Base-by-base conservation (phyloP, 2,113 vertebrate species). In the Corapipo altera region DNA sequence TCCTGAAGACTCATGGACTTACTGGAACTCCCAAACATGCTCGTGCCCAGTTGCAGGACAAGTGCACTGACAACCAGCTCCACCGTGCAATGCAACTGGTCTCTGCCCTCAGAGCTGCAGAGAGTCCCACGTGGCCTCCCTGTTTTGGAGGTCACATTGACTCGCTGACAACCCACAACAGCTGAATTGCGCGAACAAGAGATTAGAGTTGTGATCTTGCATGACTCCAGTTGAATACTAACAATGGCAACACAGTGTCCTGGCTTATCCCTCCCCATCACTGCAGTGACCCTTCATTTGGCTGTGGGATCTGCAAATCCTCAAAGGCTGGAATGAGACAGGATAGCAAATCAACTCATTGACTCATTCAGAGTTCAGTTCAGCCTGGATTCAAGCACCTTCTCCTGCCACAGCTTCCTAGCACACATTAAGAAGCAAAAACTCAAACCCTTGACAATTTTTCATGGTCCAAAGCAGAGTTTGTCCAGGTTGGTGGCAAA, bases 131-230 rank as follows among this genome's bases (percentile, higher is more conserved):
- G 5, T 37, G 41, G 44, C 28, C 66, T 66, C 71, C 52, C 57
- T 76, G 67, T 48, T 80, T 77, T 32, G 37, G 71, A 80, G 75
- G 88, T 90, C 95, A 93, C 90, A 91, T 88, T 80, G 72, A 67
- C 64, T 55, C 9, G 1, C 67, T 59, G 91, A 80, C 80, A 90
- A 74, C 72, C 91, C 57, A 18, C 48, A 44, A 23, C 0, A 1
- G 82, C 19, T 59, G 88, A 86, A 86, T 5, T 3, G 12, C 0
- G 5, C 3, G 7, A 90, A 52, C 69, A 46, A n/a, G 75, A 94
- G 75, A 88, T 93, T 87, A 91, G 75, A 90, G 65, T 76, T 88
- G 72, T 65, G 82, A 91, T 78, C 90, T 80, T 52, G 72, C 55
- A 77, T 0, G 0, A 52, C 75, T 93, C 51, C 48, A 62, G 11